Base-by-base conservation (phyloP, 2,113 vertebrate genomes). In the Carlito syrichta region DNA sequence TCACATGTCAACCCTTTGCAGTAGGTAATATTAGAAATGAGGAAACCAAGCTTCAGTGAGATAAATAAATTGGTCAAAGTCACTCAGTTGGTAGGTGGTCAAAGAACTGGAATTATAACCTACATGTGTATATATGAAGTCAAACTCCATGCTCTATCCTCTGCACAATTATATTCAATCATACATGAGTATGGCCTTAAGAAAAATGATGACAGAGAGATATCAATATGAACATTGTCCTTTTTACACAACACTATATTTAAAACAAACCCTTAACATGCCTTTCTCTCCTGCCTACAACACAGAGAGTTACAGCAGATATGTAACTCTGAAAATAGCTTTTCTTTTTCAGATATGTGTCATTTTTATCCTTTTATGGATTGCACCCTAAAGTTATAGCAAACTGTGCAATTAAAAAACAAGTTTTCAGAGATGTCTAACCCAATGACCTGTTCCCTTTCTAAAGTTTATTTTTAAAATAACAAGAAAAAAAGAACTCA, bases 401-500 rank as follows among this genome's bases (percentile, higher is more conserved):
- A 95, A 69, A 56, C 63, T 86, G 8, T 58, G 63, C 62, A 88
- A 45, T 56, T n/a, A 77, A 73, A 40, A 89, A 92, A 58, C 62
- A 86, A 56, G 17, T 50, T 91, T 93, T 63, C 38, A 73, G 35
- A 73, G 20, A 38, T 12, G 16, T 86, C 27, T 38, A 73, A 8
- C 8, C 63, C 76, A 89, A 78, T 77, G 52, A 45, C 10, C 25
- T 50, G 43, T 43, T 13, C 19, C 30, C 40, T 83, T 78, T 93
- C 35, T 78, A 48, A 43, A 66, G 40, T 58, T 95, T 88, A 93
- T 81, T 91, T 95, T 81, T 92, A 74, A 89, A 19, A 52, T 71
- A 50, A 77, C 32, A 78, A 88, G n/a, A n/a, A n/a, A 90, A 84
- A 83, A 84, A 1, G 71, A 89, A 56, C 16, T 92, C 54, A 52